These are phyloP conservation scores for Lanistes nyassanus DNA, from an alignment of 1,140 invertebrate genomes.

Conservation along the genomic window DNA sequence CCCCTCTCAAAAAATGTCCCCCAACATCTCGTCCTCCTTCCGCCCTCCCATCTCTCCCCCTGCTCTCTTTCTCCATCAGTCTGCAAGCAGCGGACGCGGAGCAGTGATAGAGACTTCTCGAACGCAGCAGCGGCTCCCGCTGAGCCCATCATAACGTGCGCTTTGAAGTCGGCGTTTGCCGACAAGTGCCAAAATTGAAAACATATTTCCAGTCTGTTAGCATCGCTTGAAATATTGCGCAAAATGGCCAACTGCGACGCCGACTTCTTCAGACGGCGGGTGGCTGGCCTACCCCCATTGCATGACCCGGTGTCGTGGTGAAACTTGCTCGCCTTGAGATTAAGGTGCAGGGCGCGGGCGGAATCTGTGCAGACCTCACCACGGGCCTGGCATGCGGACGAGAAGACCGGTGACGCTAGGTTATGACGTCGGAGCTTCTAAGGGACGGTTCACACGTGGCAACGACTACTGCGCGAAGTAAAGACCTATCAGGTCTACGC, in stretches of 20 bases:
- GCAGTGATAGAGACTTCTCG: conserved; percentile 22
- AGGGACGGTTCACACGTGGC: too few relatives aligned
- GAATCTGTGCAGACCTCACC: too few relatives aligned
- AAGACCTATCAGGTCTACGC: too few relatives aligned
- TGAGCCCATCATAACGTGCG: conserved; percentile 16
- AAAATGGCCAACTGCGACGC: conserved; percentile 6
- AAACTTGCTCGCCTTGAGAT: too few relatives aligned
- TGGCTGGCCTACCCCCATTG: too few relatives aligned
- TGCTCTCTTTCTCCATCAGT: conserved; percentile 7
- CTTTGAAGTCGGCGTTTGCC: conserved; percentile 22
- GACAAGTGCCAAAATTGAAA: conserved; percentile 26
- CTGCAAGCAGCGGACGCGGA: neutral
- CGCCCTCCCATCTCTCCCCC: conserved; percentile 4
- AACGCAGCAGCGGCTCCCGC: neutral
- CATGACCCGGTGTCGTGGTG: too few relatives aligned
- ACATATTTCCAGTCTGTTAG: conserved; percentile 23
- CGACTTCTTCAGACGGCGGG: neutral
- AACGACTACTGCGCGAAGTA: too few relatives aligned
- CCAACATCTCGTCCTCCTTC: conserved; percentile 15
- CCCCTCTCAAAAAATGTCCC: conserved; percentile 10
- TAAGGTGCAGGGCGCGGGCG: too few relatives aligned
- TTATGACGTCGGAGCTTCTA: too few relatives aligned
- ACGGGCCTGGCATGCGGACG: too few relatives aligned
- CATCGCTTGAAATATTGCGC: conserved; percentile 20
- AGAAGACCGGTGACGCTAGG: too few relatives aligned